Conservation (phyloP, 2,888 invertebrate species). For the Atrina japonica region DNA sequence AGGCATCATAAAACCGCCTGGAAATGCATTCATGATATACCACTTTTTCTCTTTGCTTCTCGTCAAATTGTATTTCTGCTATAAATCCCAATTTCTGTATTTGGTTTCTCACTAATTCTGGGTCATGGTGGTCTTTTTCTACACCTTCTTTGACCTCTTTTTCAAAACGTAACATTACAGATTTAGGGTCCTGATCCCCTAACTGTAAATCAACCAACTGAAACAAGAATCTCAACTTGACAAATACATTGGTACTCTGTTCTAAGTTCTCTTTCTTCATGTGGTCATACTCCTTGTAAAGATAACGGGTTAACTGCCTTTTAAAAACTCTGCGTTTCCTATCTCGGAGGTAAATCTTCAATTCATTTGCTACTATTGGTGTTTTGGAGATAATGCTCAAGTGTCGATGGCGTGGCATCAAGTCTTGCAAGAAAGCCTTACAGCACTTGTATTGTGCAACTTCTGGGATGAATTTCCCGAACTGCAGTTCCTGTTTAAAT, state of each 20-base stretch:
- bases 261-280: slow-evolving; percentile 10
- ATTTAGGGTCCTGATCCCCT: slow-evolving; percentile 21
- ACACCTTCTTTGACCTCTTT: slow-evolving; percentile 5
- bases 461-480: not conserved
- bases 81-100: not conserved
- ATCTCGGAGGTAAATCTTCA: not conserved
- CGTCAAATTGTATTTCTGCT: no score
- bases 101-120: slow-evolving; percentile 7
- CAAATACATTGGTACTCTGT: slow-evolving; percentile 19
- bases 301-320: not conserved
- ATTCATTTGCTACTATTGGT: not conserved
- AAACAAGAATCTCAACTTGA: slow-evolving; percentile 10
- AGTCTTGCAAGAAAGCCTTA: slow-evolving; percentile 1
- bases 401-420: not conserved
- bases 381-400: not conserved
- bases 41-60: not conserved
- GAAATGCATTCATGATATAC: slow-evolving; percentile 38
- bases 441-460: slow-evolving; percentile 2
- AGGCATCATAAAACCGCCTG: slow-evolving; percentile 51
- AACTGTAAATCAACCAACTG: slow-evolving; percentile 11
- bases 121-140: slow-evolving; percentile 9
- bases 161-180: slow-evolving; percentile 19
- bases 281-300: not conserved
- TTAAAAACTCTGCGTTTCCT: slow-evolving; percentile 10
- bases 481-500: slow-evolving; percentile 14